These are phyloP conservation scores for Trichonephila clavipes DNA, from an alignment of 1,140 invertebrate species.

Conservation along the genomic window DNA sequence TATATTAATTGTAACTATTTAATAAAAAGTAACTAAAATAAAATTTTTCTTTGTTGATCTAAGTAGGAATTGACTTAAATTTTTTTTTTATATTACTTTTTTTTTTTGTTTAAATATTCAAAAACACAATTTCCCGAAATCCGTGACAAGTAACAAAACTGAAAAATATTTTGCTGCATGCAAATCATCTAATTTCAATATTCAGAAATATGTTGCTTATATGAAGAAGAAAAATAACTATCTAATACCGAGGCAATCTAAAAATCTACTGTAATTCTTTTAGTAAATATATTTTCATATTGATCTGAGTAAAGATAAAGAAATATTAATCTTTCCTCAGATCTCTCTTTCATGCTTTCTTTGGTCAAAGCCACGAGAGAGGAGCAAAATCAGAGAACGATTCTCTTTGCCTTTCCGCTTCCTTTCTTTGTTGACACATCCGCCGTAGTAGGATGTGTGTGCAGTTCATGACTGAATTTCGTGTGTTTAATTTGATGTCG, in stretches of 20 bases:
- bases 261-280: not conserved
- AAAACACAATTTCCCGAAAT: no score
- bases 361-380: not conserved
- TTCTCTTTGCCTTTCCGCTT: conserved; percentile 25
- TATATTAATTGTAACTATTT: no score
- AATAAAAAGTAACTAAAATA: no score
- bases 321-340: not conserved
- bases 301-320: not conserved
- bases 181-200: no score
- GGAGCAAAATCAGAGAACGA: not conserved
- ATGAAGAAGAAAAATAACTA: not conserved
- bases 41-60: no score
- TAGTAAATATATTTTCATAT: not conserved
- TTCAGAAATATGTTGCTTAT: no score
- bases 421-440: conserved; percentile 62
- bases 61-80: no score
- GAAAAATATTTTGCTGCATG: no score
- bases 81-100: no score
- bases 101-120: no score
- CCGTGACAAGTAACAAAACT: no score
- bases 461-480: not conserved
- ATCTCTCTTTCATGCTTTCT: not conserved
- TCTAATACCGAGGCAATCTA: not conserved
- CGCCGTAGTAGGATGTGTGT: conserved; percentile 9
- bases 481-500: not conserved